Percentiles rank a stretch among this genome's conserved stretches.
These are phyloP conservation scores for Hippoglossus stenolepis DNA, from an alignment of 2,113 vertebrate genomes.

Conservation along the genomic window DNA sequence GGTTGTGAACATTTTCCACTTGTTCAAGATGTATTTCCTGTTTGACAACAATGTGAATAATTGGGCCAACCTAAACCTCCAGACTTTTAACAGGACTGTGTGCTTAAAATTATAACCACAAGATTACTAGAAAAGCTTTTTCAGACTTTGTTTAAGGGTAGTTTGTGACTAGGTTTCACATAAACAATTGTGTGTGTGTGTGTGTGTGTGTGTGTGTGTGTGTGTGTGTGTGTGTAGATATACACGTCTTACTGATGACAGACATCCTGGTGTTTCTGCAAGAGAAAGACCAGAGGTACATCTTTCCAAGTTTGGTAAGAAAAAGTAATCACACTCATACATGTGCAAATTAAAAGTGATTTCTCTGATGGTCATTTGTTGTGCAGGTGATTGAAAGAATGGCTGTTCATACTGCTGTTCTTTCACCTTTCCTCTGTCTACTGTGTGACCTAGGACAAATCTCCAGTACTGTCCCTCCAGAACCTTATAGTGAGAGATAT, in stretches of 20 bases:
- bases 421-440: not conserved
- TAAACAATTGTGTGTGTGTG: not conserved
- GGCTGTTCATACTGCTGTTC: not conserved
- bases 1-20: too few species aligned
- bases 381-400: not conserved
- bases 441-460: conserved; percentile 85
- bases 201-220: not conserved
- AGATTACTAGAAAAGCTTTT: too few species aligned
- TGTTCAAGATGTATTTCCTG: too few species aligned
- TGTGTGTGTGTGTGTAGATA: conserved; percentile 79
- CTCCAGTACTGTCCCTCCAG: conserved; percentile 89
- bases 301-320: conserved; percentile 91
- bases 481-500: conserved; percentile 92
- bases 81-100: too few species aligned
- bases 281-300: conserved; percentile 94
- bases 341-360: not conserved
- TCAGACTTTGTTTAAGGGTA: too few species aligned
- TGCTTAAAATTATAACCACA: too few species aligned
- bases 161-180: not conserved
- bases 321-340: not conserved
- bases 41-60: too few species aligned
- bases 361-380: not conserved
- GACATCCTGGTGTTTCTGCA: conserved; percentile 93
- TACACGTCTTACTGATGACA: conserved; percentile 91
- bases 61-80: too few species aligned